Percentiles rank a stretch among this genome's conserved stretches.
Evolutionary conservation across 2,888 invertebrate genomes (phyloP).

Genomic region (Phalera bucephala): DNA sequence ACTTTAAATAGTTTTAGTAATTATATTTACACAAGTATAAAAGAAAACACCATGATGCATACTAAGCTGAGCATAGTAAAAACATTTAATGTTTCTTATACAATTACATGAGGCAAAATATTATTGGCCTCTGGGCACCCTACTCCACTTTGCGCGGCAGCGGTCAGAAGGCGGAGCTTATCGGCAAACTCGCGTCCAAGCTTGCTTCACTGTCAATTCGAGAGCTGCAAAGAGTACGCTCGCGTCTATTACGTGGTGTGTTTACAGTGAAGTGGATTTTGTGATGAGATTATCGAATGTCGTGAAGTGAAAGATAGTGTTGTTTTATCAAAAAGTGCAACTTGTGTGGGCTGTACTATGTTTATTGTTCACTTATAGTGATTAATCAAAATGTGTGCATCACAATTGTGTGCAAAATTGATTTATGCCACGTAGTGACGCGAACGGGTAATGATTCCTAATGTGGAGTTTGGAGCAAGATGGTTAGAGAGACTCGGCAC

Average conservation of each 20-base stretch:
- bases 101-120: slow-evolving; percentile 6
- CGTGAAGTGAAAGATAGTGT: slow-evolving; percentile 79
- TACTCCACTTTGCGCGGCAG: slow-evolving; percentile 82
- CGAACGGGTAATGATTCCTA: slow-evolving; percentile 89
- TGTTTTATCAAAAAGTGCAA: slow-evolving; percentile 67
- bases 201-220: slow-evolving; percentile 81
- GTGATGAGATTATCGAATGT: slow-evolving; percentile 79
- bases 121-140: slow-evolving; percentile 48
- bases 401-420: slow-evolving; percentile 81
- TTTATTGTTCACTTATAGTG: slow-evolving; percentile 67
- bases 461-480: slow-evolving; percentile 98
- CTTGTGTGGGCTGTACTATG: slow-evolving; percentile 67
- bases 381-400: slow-evolving; percentile 78
- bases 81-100: too few relatives aligned
- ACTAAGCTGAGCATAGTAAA: too few relatives aligned
- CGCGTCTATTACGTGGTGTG: slow-evolving; percentile 80
- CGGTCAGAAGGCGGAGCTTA: slow-evolving; percentile 83
- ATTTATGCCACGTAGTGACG: slow-evolving; percentile 84
- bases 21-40: too few relatives aligned
- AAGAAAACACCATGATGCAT: too few relatives aligned
- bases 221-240: slow-evolving; percentile 80
- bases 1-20: too few relatives aligned
- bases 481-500: slow-evolving; percentile 99
- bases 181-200: slow-evolving; percentile 83
- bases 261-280: slow-evolving; percentile 80